Conservation (phyloP, 2,797 vertebrate species). For the Syndactyla subalaris region DNA sequence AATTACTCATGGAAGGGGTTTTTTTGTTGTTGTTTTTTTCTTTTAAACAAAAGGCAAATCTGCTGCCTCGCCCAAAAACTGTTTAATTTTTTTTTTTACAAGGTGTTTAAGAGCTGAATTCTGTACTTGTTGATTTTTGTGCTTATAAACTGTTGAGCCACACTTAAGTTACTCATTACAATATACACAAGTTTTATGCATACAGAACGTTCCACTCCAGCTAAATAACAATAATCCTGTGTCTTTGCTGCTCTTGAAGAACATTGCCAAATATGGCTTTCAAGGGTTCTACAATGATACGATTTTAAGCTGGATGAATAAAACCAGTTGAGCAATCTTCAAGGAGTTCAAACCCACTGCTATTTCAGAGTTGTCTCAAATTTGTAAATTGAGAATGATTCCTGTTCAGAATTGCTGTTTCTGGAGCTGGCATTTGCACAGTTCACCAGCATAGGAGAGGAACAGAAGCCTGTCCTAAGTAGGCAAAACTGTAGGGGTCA, state of each 20-base stretch:
- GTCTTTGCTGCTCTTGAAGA: slow-evolving; percentile 9
- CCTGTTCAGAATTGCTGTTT: not conserved
- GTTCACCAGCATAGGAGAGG: not conserved
- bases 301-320: slow-evolving; percentile 13
- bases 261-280: slow-evolving; percentile 22
- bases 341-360: not conserved
- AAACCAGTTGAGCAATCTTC: not conserved
- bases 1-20: not conserved
- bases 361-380: not conserved
- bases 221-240: slow-evolving; percentile 44
- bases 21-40: not conserved
- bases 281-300: not conserved
- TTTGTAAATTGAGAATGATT: not conserved
- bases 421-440: not conserved
- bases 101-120: not conserved
- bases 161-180: not conserved
- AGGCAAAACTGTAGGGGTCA: not conserved
- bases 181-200: not conserved
- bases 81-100: not conserved
- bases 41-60: not conserved
- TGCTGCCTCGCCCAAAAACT: not conserved
- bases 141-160: not conserved
- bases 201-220: not conserved
- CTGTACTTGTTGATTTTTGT: not conserved
- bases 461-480: not conserved